These are phyloP conservation scores for Folsomia manolachei DNA, from an alignment of 2,888 invertebrate genomes.

Conservation along the genomic window DNA sequence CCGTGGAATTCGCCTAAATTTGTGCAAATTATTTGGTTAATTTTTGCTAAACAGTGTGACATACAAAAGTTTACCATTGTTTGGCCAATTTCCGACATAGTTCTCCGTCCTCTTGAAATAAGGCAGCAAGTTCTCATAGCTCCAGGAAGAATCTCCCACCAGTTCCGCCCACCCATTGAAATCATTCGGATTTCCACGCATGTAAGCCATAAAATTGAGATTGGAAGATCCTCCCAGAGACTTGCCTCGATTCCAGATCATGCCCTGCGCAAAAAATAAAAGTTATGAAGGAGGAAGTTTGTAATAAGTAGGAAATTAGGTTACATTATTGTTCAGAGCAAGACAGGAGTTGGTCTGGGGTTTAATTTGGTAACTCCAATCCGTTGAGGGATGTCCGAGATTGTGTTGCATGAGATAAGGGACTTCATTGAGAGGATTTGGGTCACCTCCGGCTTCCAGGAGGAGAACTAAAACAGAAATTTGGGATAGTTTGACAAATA, in stretches of 20 bases:
- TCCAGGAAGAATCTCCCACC: slow-evolving; percentile 38
- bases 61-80: no score
- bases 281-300: no score
- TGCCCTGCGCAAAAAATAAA: no score
- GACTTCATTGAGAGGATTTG: not conserved
- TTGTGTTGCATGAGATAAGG: slow-evolving; percentile 1
- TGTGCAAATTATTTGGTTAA: not conserved
- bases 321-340: not conserved
- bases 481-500: no score
- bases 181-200: slow-evolving; percentile 33
- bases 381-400: not conserved
- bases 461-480: not conserved
- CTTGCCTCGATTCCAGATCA: slow-evolving; percentile 8
- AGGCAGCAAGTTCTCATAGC: slow-evolving; percentile 36
- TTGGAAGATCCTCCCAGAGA: not conserved
- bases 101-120: slow-evolving; percentile 44
- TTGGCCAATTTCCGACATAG: slow-evolving; percentile 39
- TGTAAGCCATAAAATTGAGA: slow-evolving; percentile 13
- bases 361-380: slow-evolving; percentile 4
- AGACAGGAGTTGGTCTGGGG: not conserved
- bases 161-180: slow-evolving; percentile 31
- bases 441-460: slow-evolving; percentile 17
- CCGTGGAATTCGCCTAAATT: slow-evolving; percentile 27
- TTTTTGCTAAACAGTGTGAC: no score
- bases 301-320: not conserved